A percentile compares a stretch with the other conserved stretches of the same genome.
phyloP scores from a whole-genome alignment of 2,888 invertebrate genomes.

The Caenorhabditis becei region DNA sequence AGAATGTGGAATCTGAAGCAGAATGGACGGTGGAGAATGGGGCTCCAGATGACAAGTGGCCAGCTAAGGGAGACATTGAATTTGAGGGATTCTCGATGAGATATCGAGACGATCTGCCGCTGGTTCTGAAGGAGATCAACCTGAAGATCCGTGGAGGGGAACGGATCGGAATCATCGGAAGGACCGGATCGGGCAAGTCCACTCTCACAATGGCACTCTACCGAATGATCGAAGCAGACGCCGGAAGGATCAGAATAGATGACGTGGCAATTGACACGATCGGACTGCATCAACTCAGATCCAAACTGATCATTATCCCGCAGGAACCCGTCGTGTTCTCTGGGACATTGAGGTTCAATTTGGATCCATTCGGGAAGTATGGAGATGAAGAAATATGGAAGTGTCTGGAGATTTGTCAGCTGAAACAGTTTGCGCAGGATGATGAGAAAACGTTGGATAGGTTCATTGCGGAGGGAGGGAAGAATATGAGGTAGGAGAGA shows the following conservation, averaged over 20 bases:
- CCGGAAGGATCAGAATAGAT: conserved; percentile 75
- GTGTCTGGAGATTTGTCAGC: conserved; percentile 91
- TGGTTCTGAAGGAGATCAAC: conserved; percentile 89
- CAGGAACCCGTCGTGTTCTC: conserved; percentile 84
- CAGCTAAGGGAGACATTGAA: conserved; percentile 77
- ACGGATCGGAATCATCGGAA: conserved; percentile 84
- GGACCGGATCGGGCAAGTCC: conserved; percentile 81
- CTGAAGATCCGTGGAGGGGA: conserved; percentile 86
- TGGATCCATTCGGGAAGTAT: conserved; percentile 91
- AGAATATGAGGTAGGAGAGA: conserved; percentile 86
- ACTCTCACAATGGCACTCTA: conserved; percentile 76
- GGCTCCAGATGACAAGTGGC: conserved; percentile 77
- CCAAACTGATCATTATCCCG: conserved; percentile 89
- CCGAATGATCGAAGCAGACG: conserved; percentile 74
- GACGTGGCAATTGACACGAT: conserved; percentile 85
- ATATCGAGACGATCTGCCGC: conserved; percentile 84
- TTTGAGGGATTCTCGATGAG: conserved; percentile 78
- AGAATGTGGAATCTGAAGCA: conserved; percentile 58
- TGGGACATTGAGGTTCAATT: conserved; percentile 91
- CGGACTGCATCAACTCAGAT: conserved; percentile 90
- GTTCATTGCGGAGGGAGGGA: conserved; percentile 92
- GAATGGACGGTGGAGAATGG: conserved; percentile 21
- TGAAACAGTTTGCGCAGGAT: conserved; percentile 88
- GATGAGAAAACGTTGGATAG: conserved; percentile 88
- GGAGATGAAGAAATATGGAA: conserved; percentile 91